Evolutionary conservation across 2,797 vertebrate species (phyloP).

Genomic region (Silurus lanzhouensis): DNA sequence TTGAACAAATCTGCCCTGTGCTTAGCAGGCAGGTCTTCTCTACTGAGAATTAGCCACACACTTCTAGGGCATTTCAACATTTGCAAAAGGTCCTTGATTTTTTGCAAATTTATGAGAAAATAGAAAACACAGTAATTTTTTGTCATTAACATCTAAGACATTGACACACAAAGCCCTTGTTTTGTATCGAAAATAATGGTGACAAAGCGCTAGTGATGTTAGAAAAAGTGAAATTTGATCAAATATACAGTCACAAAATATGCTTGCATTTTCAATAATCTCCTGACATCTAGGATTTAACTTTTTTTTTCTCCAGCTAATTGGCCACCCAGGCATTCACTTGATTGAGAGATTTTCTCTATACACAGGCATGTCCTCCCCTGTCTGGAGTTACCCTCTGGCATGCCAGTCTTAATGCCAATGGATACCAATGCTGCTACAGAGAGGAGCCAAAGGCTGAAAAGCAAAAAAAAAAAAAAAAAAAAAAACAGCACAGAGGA

Average conservation of each 20-base stretch:
- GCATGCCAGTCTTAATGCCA: slow-evolving; percentile 37
- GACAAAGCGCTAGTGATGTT: slow-evolving; percentile 69
- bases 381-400: slow-evolving; percentile 57
- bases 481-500: not conserved
- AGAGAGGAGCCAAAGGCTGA: slow-evolving; percentile 30
- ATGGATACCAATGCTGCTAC: slow-evolving; percentile 46
- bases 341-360: slow-evolving; percentile 66
- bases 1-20: slow-evolving; percentile 42
- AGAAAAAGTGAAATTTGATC: slow-evolving; percentile 48
- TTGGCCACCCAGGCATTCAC: slow-evolving; percentile 81
- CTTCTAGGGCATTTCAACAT: slow-evolving; percentile 1
- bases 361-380: slow-evolving; percentile 65
- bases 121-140: not conserved
- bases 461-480: not conserved
- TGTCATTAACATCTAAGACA: not conserved
- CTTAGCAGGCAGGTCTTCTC: not conserved
- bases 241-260: slow-evolving; percentile 19
- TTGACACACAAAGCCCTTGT: slow-evolving; percentile 60
- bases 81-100: not conserved
- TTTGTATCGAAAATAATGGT: slow-evolving; percentile 74
- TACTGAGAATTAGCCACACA: not conserved
- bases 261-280: slow-evolving; percentile 65
- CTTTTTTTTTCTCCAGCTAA: slow-evolving; percentile 73
- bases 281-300: slow-evolving; percentile 70
- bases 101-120: not conserved